Percentiles rank a stretch among this genome's conserved stretches.
Evolutionary conservation across 2,797 vertebrate species (phyloP).

Genomic region (Scarus forsteni): DNA sequence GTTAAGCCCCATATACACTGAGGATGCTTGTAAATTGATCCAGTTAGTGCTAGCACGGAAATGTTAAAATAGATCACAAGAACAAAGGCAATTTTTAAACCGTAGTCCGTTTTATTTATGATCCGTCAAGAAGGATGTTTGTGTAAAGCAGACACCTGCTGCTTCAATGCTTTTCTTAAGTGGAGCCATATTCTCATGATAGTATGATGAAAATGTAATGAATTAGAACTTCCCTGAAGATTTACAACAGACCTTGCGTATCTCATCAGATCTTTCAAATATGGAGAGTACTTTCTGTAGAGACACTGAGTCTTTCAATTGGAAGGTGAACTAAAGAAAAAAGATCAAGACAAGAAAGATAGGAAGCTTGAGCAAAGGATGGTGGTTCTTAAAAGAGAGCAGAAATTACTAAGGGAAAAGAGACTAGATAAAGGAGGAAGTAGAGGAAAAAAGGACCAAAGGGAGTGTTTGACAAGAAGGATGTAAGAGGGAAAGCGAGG

Average conservation of each 20-base stretch:
- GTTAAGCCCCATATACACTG: too few species aligned
- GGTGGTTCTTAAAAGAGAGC: not conserved
- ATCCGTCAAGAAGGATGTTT: not conserved
- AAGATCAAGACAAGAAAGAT: not conserved
- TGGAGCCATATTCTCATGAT: not conserved
- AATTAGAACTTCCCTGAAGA: too few species aligned
- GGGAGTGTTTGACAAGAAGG: not conserved
- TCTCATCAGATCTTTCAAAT: not conserved
- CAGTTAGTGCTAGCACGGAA: too few species aligned
- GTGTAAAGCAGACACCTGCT: not conserved
- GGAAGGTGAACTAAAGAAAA: not conserved
- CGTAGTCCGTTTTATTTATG: too few species aligned
- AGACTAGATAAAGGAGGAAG: not conserved
- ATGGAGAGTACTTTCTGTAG: not conserved
- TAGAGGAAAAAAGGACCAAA: not conserved
- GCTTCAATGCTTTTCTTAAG: not conserved
- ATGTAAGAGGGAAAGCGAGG: not conserved
- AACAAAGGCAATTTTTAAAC: too few species aligned
- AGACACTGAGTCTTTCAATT: not conserved
- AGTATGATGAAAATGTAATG: not conserved
- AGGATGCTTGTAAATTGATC: too few species aligned
- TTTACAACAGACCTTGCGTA: not conserved
- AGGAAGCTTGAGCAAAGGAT: not conserved
- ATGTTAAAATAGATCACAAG: too few species aligned
- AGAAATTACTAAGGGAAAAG: not conserved